A percentile compares a stretch with the other conserved stretches of the same genome.
Conservation (phyloP, 1,140 invertebrate genomes). For the Bradynema listronoti region DNA sequence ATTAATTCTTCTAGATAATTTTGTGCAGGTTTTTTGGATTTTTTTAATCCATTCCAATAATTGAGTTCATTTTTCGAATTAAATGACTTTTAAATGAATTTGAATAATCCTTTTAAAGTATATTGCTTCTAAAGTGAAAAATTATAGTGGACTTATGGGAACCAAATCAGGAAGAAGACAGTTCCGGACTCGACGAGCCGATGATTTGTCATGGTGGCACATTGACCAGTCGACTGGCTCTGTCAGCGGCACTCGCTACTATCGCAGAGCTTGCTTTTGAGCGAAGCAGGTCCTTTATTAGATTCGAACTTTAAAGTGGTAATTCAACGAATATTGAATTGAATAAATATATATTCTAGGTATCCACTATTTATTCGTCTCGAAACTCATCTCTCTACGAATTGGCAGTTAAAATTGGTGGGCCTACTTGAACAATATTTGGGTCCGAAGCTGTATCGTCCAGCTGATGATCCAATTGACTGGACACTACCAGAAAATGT, state of each 20-base stretch:
- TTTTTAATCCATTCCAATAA: no score
- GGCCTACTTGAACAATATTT: slow-evolving; percentile 35
- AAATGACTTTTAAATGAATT: no score
- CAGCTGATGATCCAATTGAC: slow-evolving; percentile 42
- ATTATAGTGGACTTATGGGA: slow-evolving; percentile 65
- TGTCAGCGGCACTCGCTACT: slow-evolving; percentile 63
- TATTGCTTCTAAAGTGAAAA: no score
- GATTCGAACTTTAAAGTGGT: no score
- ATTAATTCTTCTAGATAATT: background rate
- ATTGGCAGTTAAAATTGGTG: slow-evolving; percentile 43
- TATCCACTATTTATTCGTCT: slow-evolving; percentile 51
- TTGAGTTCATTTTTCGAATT: no score
- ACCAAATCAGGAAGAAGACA: slow-evolving; percentile 61
- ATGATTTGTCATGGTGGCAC: slow-evolving; percentile 65
- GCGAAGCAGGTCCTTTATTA: slow-evolving; percentile 52
- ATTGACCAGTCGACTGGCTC: slow-evolving; percentile 63
- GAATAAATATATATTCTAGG: slow-evolving; percentile 29
- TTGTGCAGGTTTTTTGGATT: no score
- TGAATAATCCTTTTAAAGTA: no score
- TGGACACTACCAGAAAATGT: slow-evolving; percentile 45
- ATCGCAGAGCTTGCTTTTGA: slow-evolving; percentile 65
- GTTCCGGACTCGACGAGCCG: no score
- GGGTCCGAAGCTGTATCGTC: slow-evolving; percentile 43
- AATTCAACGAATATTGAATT: no score
- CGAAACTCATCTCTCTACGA: slow-evolving; percentile 44